Conservation (phyloP, 2,797 vertebrate genomes). For the Onychomys arenicola region DNA sequence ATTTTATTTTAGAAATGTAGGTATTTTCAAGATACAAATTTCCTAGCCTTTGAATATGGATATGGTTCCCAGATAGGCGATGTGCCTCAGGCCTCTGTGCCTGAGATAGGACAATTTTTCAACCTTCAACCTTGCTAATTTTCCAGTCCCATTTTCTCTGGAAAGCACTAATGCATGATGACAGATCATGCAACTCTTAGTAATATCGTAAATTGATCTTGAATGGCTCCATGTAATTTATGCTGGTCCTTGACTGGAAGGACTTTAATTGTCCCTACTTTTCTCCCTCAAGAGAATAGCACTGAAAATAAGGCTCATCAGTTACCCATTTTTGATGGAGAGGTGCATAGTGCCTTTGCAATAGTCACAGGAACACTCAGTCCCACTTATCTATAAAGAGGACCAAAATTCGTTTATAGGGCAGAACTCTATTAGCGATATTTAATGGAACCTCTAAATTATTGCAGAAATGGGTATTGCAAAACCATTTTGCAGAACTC, state of each 20-base stretch:
- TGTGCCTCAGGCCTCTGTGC: background rate
- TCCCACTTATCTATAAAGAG: background rate
- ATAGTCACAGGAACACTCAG: background rate
- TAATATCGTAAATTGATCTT: constrained; percentile 72
- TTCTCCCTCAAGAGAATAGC: constrained; percentile 34
- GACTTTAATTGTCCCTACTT: constrained; percentile 30
- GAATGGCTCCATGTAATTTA: constrained; percentile 72
- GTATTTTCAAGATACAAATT: constrained; percentile 2
- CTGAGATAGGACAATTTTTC: background rate
- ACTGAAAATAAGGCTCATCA: constrained; percentile 41
- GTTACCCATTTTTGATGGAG: constrained; percentile 22
- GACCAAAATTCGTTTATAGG: background rate
- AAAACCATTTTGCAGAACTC: constrained; percentile 17
- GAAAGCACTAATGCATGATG: constrained; percentile 58
- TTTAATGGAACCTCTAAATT: background rate
- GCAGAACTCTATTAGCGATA: background rate
- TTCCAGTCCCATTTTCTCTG: constrained; percentile 65
- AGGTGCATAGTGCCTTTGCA: constrained; percentile 35
- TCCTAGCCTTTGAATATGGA: background rate
- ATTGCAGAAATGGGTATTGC: background rate
- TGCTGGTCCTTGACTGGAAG: constrained; percentile 62
- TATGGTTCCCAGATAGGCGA: background rate
- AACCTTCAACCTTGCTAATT: constrained; percentile 69
- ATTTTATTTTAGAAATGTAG: constrained; percentile 16
- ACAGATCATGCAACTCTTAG: constrained; percentile 64